phyloP scores from a whole-genome alignment of 2,113 vertebrate genomes.

The Limnothrissa miodon region DNA sequence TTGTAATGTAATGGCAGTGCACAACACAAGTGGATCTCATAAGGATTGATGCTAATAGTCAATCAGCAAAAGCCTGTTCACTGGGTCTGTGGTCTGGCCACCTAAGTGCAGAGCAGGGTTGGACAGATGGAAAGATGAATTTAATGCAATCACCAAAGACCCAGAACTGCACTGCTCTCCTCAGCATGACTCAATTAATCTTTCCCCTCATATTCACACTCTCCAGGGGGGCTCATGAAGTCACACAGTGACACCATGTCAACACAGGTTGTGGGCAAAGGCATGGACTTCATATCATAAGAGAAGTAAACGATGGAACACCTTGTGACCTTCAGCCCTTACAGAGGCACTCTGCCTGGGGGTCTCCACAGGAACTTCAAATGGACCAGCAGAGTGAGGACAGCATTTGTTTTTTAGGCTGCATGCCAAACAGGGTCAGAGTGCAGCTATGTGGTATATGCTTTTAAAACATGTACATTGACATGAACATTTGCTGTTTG shows the following conservation, averaged over 20 bases:
- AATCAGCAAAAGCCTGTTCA: constrained; percentile 10
- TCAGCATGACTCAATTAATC: constrained; percentile 39
- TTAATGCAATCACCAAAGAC: constrained; percentile 37
- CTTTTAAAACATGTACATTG: too few relatives aligned
- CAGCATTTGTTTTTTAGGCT: not conserved
- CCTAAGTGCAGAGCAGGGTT: constrained; percentile 16
- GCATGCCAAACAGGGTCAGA: too few relatives aligned
- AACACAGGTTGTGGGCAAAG: constrained; percentile 22
- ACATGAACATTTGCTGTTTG: too few relatives aligned
- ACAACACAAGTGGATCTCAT: not conserved
- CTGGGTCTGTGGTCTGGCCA: constrained; percentile 13
- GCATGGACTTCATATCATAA: not conserved
- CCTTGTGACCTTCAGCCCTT: constrained; percentile 57
- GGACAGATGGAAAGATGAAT: constrained; percentile 40
- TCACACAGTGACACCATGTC: constrained; percentile 14
- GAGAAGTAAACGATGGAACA: constrained; percentile 57
- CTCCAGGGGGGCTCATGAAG: constrained; percentile 6
- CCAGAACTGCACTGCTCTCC: constrained; percentile 2
- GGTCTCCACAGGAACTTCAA: constrained; percentile 28
- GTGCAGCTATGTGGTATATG: too few relatives aligned
- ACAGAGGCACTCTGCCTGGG: constrained; percentile 47
- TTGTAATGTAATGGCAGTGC: constrained; percentile 5
- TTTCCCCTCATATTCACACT: constrained; percentile 36
- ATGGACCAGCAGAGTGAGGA: constrained; percentile 24
- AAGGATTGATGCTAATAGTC: constrained; percentile 40